Conservation (phyloP, 2,113 vertebrate genomes). For the Solenodon paradoxus region DNA sequence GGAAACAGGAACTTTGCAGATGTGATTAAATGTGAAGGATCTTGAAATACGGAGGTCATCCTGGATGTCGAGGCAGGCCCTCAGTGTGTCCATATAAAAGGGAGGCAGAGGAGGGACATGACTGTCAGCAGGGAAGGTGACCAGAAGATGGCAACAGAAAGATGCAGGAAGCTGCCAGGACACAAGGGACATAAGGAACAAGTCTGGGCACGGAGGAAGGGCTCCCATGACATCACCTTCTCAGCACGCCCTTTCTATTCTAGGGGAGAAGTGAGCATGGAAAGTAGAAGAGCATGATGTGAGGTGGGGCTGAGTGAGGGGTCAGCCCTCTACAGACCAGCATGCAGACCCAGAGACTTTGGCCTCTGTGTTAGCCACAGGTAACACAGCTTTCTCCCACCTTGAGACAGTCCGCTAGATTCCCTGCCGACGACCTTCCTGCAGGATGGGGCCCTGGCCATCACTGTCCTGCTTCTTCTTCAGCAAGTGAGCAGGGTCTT, state of each 20-base stretch:
- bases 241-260: background rate
- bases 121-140: background rate
- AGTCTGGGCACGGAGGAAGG: background rate
- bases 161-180: background rate
- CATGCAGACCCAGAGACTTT: background rate
- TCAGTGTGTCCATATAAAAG: background rate
- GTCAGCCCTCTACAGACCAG: background rate
- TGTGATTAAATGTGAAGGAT: background rate
- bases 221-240: background rate
- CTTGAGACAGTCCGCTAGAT: background rate
- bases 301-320: background rate
- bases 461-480: background rate
- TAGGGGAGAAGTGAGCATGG: background rate
- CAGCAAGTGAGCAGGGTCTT: background rate
- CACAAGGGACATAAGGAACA: background rate
- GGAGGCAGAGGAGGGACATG: background rate
- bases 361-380: background rate
- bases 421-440: background rate
- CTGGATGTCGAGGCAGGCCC: background rate
- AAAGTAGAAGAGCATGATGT: background rate
- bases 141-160: background rate
- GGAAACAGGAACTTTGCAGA: background rate
- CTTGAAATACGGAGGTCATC: background rate
- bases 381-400: background rate
- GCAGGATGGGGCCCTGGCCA: background rate